A percentile compares a stretch with the other conserved stretches of the same genome.
Evolutionary conservation across 2,113 vertebrate genomes (phyloP).

Genomic region (Promerops cafer): DNA sequence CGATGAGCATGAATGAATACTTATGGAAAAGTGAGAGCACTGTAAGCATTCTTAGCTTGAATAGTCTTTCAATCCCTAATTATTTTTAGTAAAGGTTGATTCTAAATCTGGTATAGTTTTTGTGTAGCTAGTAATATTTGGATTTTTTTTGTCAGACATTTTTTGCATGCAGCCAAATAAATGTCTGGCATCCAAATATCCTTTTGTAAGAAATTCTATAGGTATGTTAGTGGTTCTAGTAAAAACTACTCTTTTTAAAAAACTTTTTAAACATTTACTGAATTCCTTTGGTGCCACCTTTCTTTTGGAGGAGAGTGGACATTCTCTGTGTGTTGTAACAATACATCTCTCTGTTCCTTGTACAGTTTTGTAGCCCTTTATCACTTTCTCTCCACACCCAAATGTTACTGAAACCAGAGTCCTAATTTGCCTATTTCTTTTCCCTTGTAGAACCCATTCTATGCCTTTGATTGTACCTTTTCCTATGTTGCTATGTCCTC

Average conservation of each 20-base stretch:
- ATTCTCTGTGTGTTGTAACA: background rate
- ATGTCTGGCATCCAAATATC: background rate
- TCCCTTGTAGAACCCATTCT: background rate
- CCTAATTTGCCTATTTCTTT: background rate
- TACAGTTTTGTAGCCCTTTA: background rate
- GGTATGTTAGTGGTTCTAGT: background rate
- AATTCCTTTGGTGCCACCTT: background rate
- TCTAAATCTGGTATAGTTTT: background rate
- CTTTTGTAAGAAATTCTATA: background rate
- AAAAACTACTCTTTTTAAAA: background rate
- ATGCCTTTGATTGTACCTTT: background rate
- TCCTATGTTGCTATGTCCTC: background rate
- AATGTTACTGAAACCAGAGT: background rate
- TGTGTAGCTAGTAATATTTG: background rate
- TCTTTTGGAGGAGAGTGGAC: background rate
- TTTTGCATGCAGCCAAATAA: background rate
- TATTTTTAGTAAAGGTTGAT: background rate
- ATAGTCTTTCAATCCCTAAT: background rate
- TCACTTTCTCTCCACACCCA: background rate
- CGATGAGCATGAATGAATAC: background rate
- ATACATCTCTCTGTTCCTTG: background rate
- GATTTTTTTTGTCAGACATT: background rate
- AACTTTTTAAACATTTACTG: background rate
- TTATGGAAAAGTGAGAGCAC: background rate
- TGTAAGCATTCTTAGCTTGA: background rate